Base-by-base conservation (phyloP, 2,888 invertebrate genomes). In the Noctuana brunneofusca region DNA sequence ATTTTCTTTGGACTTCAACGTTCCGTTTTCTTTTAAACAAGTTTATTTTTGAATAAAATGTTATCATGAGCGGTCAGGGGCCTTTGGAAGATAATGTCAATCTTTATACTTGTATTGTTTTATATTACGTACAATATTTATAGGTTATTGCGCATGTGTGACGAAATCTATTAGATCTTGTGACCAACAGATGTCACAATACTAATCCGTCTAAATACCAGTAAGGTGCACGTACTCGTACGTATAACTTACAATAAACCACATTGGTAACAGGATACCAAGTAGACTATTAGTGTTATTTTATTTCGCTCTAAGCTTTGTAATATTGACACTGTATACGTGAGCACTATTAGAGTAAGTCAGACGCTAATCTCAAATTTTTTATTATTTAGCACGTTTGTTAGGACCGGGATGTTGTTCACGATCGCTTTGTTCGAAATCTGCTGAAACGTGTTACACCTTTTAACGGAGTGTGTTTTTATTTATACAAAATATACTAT, bases 351-450 rank as follows among this genome's bases (percentile, higher is more conserved):
- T 30, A 27, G 49, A 49, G 48, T 56, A 52, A 43, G 50, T 32
- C 20, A 20, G 20, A 32, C 52, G 66, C 63, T 66, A 63, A 66
- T 66, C 63, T 63, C 22, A n/a, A 64, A 65, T 66, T 65, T 57
- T 67, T 67, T 67, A 66, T 64, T 66, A 68, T 75, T 80, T 75
- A 73, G 69, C 74, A 66, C 69, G 73, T 73, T 66, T 62, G 73
- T 78, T 78, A 78, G 67, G 67, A 58, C 59, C 66, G 64, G 64
- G 71, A 69, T 76, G 73, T 55, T 72, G 69, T 69, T 75, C 83
- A 86, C 83, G 84, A 85, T 78, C 75, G 77, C 73, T 78, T 75
- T 71, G 68, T 70, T 73, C 71, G 68, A 65, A 67, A 69, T 67
- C 66, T 63, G 64, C 65, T 58, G 58, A 73, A 69, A 72, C 81